Conservation (phyloP, 2,797 vertebrate genomes). For the Arnoldichthys spilopterus region DNA sequence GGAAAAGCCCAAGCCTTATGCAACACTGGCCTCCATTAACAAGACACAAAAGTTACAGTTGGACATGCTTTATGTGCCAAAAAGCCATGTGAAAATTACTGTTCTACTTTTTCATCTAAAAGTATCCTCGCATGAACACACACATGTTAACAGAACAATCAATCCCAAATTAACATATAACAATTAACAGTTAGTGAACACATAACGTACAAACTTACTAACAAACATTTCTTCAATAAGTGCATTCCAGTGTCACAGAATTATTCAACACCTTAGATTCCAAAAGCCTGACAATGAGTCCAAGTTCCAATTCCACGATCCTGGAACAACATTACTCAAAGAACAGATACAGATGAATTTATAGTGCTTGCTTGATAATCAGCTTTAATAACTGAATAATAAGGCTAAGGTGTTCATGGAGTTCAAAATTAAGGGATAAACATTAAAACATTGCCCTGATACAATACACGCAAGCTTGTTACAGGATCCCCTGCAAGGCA, state of each 20-base stretch:
- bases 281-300: too few relatives aligned
- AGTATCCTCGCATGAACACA: neutral
- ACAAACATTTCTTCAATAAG: neutral
- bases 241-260: neutral
- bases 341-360: neutral
- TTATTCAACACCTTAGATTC: neutral
- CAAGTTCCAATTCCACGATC: too few relatives aligned
- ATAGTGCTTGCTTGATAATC: neutral
- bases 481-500: neutral
- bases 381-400: neutral
- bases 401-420: neutral
- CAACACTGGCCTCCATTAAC: conserved; percentile 9
- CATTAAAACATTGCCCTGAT: neutral
- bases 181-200: too few relatives aligned
- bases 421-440: neutral
- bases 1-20: conserved; percentile 37
- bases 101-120: neutral
- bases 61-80: neutral
- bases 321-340: neutral
- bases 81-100: neutral
- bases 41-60: conserved; percentile 13
- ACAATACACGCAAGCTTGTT: neutral
- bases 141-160: conserved; percentile 2
- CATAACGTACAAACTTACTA: too few relatives aligned
- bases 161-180: conserved; percentile 18